phyloP scores from a whole-genome alignment of 1,140 invertebrate species.

The Glossosoma conforme region DNA sequence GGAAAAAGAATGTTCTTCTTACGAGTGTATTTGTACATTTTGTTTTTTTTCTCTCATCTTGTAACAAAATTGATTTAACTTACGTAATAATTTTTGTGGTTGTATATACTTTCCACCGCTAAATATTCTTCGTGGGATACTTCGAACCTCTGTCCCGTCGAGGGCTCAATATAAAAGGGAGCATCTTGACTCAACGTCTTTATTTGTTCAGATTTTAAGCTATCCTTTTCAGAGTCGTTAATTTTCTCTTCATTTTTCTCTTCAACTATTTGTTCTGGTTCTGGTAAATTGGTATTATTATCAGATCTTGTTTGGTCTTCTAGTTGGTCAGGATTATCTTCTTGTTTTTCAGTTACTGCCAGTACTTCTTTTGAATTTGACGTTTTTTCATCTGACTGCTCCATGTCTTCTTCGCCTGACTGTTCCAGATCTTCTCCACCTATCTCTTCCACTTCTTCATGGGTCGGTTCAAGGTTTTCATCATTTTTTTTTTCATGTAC shows the following conservation, averaged over 20 bases:
- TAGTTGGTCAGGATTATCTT: not conserved
- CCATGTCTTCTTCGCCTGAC: constrained; percentile 17
- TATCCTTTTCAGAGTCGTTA: no score
- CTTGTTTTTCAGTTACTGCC: not conserved
- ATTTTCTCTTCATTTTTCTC: no score
- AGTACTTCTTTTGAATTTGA: not conserved
- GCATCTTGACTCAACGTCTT: constrained; percentile 37
- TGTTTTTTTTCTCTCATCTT: no score
- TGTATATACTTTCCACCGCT: constrained; percentile 80
- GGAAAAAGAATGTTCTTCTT: no score
- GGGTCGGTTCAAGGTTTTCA: no score
- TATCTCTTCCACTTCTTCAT: constrained; percentile 32
- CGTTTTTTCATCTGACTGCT: not conserved
- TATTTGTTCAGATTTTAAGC: not conserved
- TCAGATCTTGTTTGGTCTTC: no score
- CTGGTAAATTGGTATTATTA: not conserved
- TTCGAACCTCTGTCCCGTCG: constrained; percentile 61
- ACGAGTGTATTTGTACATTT: no score
- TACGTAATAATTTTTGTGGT: constrained; percentile 82
- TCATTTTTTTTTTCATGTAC: no score
- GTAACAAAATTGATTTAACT: constrained; percentile 31
- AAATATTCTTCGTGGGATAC: constrained; percentile 61
- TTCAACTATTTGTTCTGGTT: no score
- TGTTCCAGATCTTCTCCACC: constrained; percentile 34
- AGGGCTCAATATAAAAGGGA: constrained; percentile 78